Base-by-base conservation (phyloP, 2,888 invertebrate genomes). In the Nomada fucata region DNA sequence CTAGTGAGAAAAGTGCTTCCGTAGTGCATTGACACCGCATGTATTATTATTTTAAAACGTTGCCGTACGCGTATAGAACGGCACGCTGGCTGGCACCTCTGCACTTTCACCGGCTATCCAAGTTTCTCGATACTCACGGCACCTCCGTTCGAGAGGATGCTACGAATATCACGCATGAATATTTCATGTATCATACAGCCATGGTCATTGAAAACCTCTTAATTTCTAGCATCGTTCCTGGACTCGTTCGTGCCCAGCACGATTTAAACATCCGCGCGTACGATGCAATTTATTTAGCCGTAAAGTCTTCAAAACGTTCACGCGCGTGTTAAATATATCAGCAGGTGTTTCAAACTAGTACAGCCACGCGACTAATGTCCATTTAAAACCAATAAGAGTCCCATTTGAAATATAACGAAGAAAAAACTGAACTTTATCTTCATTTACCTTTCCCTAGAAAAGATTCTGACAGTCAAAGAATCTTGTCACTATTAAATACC, bases 41-140 rank as follows among this genome's bases (percentile, higher is more conserved):
- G 61, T 76, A 59, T 76, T 79, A 84, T 83, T 75, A 82, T 82
- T 72, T 82, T 50, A 72, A 65, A 64, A 76, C 55, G 52, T 61
- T 26, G 52, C 59, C 50, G 73, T 55, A 42, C 29, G 50, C 29
- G 84, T 15, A 55, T 72, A 76, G 71, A 83, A 74, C 61, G 71
- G 61, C 53, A 59, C 63, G 75, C 18, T 26, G 67, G 68, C 20
- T 44, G 67, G 61, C 72, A 73, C 61, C 70, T 71, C 83, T 72
- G 72, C 84, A 88, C 88, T 88, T 88, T 88, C 88, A 88, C 88
- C 88, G 76, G 71, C 74, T 78, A 81, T 36, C 76, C 78, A 79
- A 71, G 82, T 84, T 84, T 74, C 79, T 84, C 84, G 79, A 85
- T 82, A 84, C 67, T 47, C 73, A 63, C 73, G 77, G 77, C 77